Evolutionary conservation across 2,797 vertebrate species (phyloP).

Genomic region (Harpagifer antarcticus): DNA sequence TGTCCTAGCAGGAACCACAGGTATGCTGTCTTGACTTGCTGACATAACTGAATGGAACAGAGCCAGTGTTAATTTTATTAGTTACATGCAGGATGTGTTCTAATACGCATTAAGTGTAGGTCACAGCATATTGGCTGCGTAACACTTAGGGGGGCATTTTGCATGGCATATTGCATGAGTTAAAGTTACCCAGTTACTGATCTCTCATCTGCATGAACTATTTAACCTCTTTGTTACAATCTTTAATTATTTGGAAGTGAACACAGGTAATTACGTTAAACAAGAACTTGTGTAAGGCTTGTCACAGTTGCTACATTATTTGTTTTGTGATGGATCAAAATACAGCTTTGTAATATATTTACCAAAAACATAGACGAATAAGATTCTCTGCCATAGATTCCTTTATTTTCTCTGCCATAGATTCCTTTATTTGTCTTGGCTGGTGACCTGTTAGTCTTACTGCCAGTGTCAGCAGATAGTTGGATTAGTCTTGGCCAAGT

Average conservation of each 20-base stretch:
- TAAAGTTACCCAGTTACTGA: background rate
- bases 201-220: background rate
- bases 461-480: slow-evolving; percentile 76
- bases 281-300: background rate
- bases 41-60: background rate
- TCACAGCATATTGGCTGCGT: background rate
- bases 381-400: background rate
- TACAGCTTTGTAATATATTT: background rate
- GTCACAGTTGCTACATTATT: background rate
- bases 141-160: background rate
- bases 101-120: background rate
- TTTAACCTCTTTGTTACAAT: too few relatives aligned
- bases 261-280: background rate
- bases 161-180: background rate
- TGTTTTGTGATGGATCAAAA: background rate
- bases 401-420: background rate
- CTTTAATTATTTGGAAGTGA: background rate
- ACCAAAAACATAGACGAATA: background rate
- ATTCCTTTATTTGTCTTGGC: slow-evolving; percentile 34
- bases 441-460: slow-evolving; percentile 65
- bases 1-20: background rate
- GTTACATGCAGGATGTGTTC: background rate
- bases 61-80: background rate
- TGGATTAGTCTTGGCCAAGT: slow-evolving; percentile 81
- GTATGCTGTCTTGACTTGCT: background rate